phyloP scores from a whole-genome alignment of 2,888 invertebrate genomes.

The Euphydryas editha region DNA sequence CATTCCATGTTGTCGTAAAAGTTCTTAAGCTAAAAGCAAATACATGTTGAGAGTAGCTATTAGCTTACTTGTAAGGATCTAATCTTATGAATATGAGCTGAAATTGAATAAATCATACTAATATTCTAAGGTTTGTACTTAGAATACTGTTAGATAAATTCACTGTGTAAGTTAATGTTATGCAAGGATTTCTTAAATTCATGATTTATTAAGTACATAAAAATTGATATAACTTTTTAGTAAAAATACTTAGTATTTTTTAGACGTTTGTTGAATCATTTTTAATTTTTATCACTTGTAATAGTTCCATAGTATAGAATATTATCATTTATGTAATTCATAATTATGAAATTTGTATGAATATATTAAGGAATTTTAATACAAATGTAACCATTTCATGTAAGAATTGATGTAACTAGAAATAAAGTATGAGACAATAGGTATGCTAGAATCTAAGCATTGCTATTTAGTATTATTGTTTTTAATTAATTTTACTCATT shows the following conservation, averaged over 20 bases:
- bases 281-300: background rate
- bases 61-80: conserved; percentile 61
- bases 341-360: conserved; percentile 16
- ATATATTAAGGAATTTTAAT: conserved; percentile 28
- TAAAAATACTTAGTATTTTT: too few relatives aligned
- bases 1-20: conserved; percentile 25
- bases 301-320: background rate
- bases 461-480: conserved; percentile 39
- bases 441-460: conserved; percentile 56
- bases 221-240: background rate
- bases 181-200: background rate
- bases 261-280: background rate
- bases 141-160: conserved; percentile 27
- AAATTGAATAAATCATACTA: conserved; percentile 48
- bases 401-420: conserved; percentile 42
- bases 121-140: conserved; percentile 40
- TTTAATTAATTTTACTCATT: conserved; percentile 51
- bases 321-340: conserved; percentile 4
- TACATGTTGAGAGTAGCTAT: conserved; percentile 45
- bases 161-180: conserved; percentile 8
- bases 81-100: conserved; percentile 83
- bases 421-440: conserved; percentile 63
- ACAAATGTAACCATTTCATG: conserved; percentile 22
- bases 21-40: conserved; percentile 20
- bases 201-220: background rate